phyloP scores from a whole-genome alignment of 2,113 vertebrate genomes.

The Noturus placidus region DNA sequence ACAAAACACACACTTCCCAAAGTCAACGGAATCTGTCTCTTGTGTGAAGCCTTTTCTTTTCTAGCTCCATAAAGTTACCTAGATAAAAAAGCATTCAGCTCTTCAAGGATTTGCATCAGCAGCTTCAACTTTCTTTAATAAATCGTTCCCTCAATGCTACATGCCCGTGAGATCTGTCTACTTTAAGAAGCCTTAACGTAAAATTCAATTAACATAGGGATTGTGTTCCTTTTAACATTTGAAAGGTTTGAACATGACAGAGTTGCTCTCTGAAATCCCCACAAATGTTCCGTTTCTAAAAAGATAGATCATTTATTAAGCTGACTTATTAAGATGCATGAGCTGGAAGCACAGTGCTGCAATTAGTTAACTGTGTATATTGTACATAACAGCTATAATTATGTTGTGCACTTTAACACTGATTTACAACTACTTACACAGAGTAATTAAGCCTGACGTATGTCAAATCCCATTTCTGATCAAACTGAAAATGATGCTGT shows the following conservation, averaged over 20 bases:
- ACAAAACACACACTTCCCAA: slow-evolving; percentile 30
- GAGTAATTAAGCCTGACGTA: slow-evolving; percentile 28
- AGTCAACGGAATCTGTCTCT: slow-evolving; percentile 37
- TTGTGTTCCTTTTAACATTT: background rate
- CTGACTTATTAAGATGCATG: slow-evolving; percentile 20
- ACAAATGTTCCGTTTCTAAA: background rate
- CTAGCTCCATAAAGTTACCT: slow-evolving; percentile 31
- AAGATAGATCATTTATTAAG: slow-evolving; percentile 4
- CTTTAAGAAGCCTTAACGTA: background rate
- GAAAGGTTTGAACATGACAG: background rate
- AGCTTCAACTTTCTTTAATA: slow-evolving; percentile 25
- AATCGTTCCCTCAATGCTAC: background rate
- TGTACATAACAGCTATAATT: slow-evolving; percentile 38
- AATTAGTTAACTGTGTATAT: slow-evolving; percentile 35
- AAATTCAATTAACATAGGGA: background rate
- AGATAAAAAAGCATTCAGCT: slow-evolving; percentile 41
- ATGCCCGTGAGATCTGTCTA: background rate
- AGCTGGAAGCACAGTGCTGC: slow-evolving; percentile 4
- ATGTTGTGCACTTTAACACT: slow-evolving; percentile 35
- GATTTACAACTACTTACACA: slow-evolving; percentile 32
- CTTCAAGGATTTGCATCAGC: slow-evolving; percentile 36
- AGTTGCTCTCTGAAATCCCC: background rate
- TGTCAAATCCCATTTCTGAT: slow-evolving; percentile 28
- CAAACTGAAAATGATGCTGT: slow-evolving; percentile 1
- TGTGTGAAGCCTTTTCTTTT: slow-evolving; percentile 22